Percentiles rank a stretch among this genome's conserved stretches.
Evolutionary conservation across 2,888 invertebrate species (phyloP).

Genomic region (Ashinkailepas kermadecensis): DNA sequence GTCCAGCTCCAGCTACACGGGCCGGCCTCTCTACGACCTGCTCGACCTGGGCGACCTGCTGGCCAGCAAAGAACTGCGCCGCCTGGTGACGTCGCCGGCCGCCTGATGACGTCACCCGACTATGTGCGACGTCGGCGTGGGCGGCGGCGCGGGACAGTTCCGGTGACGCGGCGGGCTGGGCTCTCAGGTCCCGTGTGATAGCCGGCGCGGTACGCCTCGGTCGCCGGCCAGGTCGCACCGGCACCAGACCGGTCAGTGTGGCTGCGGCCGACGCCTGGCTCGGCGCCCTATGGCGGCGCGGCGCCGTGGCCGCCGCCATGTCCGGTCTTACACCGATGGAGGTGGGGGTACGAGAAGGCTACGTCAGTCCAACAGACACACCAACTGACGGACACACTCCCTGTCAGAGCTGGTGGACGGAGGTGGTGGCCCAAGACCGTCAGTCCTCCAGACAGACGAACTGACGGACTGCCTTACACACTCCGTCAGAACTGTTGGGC

Average conservation of each 20-base stretch:
- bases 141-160: neutral
- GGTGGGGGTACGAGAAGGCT: too few species aligned
- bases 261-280: too few species aligned
- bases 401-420: neutral
- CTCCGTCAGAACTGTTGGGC: neutral
- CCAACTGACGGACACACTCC: neutral
- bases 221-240: too few species aligned
- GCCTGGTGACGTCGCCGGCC: neutral
- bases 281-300: too few species aligned
- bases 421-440: neutral
- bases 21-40: slow-evolving; percentile 3
- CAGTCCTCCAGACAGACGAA: neutral
- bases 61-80: neutral
- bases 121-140: neutral
- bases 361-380: too few species aligned
- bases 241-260: too few species aligned
- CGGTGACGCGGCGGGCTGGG: too few species aligned
- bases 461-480: neutral
- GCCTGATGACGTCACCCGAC: neutral
- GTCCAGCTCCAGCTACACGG: neutral
- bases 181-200: too few species aligned
- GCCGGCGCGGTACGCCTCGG: too few species aligned
- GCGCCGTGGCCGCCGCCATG: too few species aligned
- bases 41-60: slow-evolving; percentile 12
- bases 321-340: too few species aligned